Evolutionary conservation across 23 tunicate species (phyloP).

Genomic region (Styela plicata): DNA sequence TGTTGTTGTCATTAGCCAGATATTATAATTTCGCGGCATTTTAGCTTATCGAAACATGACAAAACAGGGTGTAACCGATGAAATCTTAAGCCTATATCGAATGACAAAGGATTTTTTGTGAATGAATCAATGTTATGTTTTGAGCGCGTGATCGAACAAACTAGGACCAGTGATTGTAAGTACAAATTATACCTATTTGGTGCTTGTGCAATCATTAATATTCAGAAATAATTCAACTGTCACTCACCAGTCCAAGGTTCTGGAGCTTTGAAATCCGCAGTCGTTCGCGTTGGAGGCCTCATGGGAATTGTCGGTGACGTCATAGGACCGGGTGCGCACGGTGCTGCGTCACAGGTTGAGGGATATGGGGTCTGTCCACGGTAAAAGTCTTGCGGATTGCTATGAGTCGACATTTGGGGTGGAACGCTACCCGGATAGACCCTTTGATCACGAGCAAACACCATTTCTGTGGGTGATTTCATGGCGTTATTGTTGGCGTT

Average conservation of each 20-base stretch:
- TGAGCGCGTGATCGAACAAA: too few species aligned
- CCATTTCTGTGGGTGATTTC: background rate
- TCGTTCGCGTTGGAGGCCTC: background rate
- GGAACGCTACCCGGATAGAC: background rate
- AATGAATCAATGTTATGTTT: background rate
- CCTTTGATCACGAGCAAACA: background rate
- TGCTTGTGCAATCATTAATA: too few species aligned
- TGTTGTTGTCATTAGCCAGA: background rate
- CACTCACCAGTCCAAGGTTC: slow-evolving; percentile 31
- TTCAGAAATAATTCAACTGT: background rate
- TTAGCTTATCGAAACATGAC: background rate
- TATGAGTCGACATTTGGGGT: background rate
- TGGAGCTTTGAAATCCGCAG: slow-evolving; percentile 15
- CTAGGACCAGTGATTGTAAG: too few species aligned
- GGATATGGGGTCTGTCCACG: background rate
- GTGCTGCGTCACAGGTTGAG: background rate
- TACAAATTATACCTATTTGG: too few species aligned
- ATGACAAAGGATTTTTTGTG: background rate
- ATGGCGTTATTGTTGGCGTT: background rate
- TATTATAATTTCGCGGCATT: background rate
- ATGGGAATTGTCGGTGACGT: background rate
- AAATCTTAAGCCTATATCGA: background rate
- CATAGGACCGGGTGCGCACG: background rate
- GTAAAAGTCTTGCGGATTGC: background rate
- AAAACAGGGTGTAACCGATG: background rate